Evolutionary conservation across 2,888 invertebrate species (phyloP).

Genomic region (Crioceris asparagi): DNA sequence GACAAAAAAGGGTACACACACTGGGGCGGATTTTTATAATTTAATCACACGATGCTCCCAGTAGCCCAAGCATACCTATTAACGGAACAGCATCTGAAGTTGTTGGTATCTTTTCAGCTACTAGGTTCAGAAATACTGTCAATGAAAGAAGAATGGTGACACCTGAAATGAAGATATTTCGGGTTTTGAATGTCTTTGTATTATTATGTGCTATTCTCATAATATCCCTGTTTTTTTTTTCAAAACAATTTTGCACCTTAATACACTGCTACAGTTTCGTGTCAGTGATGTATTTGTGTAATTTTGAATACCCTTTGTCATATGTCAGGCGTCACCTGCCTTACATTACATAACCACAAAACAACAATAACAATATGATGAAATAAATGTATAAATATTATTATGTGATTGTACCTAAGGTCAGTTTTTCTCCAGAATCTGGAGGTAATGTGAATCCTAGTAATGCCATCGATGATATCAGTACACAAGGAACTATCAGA

Average conservation of each 20-base stretch:
- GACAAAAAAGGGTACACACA: constrained; percentile 33
- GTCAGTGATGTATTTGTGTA: too few species aligned
- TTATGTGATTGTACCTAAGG: constrained; percentile 81
- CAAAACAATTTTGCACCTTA: too few species aligned
- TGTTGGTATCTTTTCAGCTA: constrained; percentile 92
- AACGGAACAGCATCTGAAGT: constrained; percentile 74
- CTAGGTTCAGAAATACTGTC: constrained; percentile 96
- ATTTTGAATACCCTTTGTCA: too few species aligned
- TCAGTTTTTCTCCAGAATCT: constrained; percentile 93
- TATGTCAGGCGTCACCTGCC: constrained; percentile 15
- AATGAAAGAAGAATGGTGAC: constrained; percentile 94
- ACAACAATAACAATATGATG: constrained; percentile 13
- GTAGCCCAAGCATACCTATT: constrained; percentile 53
- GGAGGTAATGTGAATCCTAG: constrained; percentile 97
- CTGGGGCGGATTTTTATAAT: constrained; percentile 38
- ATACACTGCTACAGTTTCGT: too few species aligned
- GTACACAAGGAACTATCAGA: constrained; percentile 96
- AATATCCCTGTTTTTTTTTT: too few species aligned
- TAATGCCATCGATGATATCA: constrained; percentile 97
- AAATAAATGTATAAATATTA: too few species aligned
- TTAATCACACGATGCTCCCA: constrained; percentile 40
- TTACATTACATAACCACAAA: too few species aligned
- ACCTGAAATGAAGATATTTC: constrained; percentile 59
- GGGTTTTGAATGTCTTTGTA: constrained; percentile 37
- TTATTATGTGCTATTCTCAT: too few species aligned